Evolutionary conservation across 2,888 invertebrate genomes (phyloP), one percentile per base, ranked within the genome.

Genomic region (Megaustenia siamemsis): DNA sequence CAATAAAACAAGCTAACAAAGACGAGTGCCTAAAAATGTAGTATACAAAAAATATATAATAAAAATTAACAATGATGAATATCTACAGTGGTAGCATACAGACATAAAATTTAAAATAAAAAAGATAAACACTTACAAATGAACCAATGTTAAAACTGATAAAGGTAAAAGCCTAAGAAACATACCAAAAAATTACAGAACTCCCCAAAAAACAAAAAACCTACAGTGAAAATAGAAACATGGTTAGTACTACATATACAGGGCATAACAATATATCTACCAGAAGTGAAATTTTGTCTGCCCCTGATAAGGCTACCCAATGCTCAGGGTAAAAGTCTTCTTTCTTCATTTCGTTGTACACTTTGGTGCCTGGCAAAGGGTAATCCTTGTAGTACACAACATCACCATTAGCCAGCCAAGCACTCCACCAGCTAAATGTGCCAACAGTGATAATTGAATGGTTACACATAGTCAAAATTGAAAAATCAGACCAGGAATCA

Each of bases 371-470:
- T 32, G 79, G 73, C 28, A 80, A 45, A 2, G 79, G 79, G 21
- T 35, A 71, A 49, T 73, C 73, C 32, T 79, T 73, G 32, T 84
- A 84, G 56, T 84, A 84, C 2, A 84, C 84, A 71, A 84, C 84
- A 73, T 84, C 45, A 32, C 84, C 84, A 73, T 80, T 80, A n/a
- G 84, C 84, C 35, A 84, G 32, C 84, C 84, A 84, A 4, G 84
- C 84, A 56, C 79, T 40, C 84, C 84, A 84, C 84, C 84, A 84
- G 21, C 84, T 79, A 75, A 79, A 84, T n/a, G 84, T 79, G 3
- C 84, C 84, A 5, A 84, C 84, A 12, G 84, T 79, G 12, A 84
- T 66, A 32, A 84, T 79, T 10, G 79, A 79, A 75, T 84, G 84
- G 35, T 84, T 84, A 43, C 73, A 79, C 10, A 84, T n/a, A 5